Conservation (phyloP, 2,888 invertebrate genomes). For the Crepidodera aurea region DNA sequence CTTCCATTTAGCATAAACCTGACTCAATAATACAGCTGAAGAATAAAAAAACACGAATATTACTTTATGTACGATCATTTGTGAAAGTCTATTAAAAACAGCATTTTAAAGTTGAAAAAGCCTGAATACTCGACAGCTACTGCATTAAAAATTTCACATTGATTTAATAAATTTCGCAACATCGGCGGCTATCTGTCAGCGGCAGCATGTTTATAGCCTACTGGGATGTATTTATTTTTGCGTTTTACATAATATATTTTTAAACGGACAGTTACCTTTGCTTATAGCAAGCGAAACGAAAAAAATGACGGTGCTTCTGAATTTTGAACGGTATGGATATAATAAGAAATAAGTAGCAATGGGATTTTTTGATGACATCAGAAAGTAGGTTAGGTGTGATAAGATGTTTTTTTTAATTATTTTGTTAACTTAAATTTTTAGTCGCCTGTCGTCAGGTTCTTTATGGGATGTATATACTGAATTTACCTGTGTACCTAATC, state of each 20-base stretch:
- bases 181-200: slow-evolving; percentile 31
- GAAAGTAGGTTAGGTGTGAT: too few species aligned
- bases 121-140: slow-evolving; percentile 3
- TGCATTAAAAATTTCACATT: slow-evolving; percentile 32
- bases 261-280: slow-evolving; percentile 5
- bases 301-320: background rate
- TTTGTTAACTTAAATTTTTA: too few species aligned
- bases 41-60: background rate
- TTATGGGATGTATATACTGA: too few species aligned
- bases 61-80: slow-evolving; percentile 1
- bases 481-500: too few species aligned
- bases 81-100: slow-evolving; percentile 25
- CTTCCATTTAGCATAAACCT: too few species aligned
- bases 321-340: slow-evolving; percentile 7
- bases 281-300: background rate
- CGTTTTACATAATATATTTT: slow-evolving; percentile 28
- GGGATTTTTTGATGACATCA: too few species aligned
- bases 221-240: slow-evolving; percentile 30
- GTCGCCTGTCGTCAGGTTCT: too few species aligned
- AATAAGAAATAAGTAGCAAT: too few species aligned
- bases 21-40: too few species aligned
- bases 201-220: slow-evolving; percentile 32
- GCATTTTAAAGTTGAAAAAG: slow-evolving; percentile 25
- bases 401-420: too few species aligned
- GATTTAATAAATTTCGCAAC: slow-evolving; percentile 35